Base-by-base conservation (phyloP, 2,888 invertebrate genomes). In the Pyrocoelia pectoralis region DNA sequence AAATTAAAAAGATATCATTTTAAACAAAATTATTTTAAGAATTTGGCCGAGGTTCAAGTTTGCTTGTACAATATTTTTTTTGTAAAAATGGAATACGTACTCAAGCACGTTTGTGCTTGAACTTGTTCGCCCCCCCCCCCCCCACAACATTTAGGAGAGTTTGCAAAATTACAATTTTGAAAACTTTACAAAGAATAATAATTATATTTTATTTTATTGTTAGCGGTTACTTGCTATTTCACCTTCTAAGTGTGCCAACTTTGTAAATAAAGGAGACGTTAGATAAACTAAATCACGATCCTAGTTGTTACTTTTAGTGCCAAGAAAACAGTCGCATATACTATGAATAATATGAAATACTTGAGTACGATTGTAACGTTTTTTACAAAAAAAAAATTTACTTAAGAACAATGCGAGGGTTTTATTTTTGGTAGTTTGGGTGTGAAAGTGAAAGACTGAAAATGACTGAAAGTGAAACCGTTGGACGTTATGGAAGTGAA, bases 401-500 rank as follows among this genome's bases (percentile, higher is more conserved):
- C 28, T 14, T n/a, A 38, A 15, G 17, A 38, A 17, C 33, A 13
- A 15, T 38, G 15, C 5, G 13, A 17, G 17, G 10, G 14, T 28
- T 6, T 14, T 17, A n/a, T n/a, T n/a, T 33, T 15, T 33, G 13
- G 43, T 52, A 15, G 49, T 51, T 51, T 1, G 14, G 13, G 41
- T 24, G 57, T 28, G 48, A 15, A n/a, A 29, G 13, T 40, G 40
- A 24, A 24, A 24, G 24, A 18, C 5, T 43, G 53, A 54, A 58
- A 61, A 65, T 59, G 59, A 61, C 46, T 41, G 60, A 59, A 50
- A 65, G 65, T 54, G 64, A 58, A 63, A 66, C 66, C 14, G 70
- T 66, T 56, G 74, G 67, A 50, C 74, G 78, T 68, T 92, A 92
- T 78, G 86, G 86, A 12, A 85, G 87, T 71, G 92, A 91, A 76